phyloP scores from a whole-genome alignment of 2,113 vertebrate genomes.

The Gopherus flavomarginatus region DNA sequence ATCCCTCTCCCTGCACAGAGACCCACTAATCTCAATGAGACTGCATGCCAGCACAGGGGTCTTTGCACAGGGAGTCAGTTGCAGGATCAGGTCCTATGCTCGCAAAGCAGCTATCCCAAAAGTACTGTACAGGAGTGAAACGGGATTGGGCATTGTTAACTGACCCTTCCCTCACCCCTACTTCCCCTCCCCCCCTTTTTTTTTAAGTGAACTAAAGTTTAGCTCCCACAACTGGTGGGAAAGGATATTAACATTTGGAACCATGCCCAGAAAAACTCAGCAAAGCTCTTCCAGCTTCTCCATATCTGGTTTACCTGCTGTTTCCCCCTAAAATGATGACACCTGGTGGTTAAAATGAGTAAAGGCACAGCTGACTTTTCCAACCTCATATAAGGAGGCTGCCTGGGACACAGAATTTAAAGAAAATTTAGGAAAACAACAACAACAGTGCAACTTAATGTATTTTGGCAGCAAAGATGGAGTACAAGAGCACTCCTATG shows the following conservation, averaged over 20 bases:
- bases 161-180: neutral
- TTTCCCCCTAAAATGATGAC: neutral
- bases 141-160: neutral
- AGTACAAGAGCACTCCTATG: neutral
- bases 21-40: neutral
- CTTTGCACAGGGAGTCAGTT: rapidly evolving
- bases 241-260: slow-evolving; percentile 49
- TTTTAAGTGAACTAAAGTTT: slow-evolving; percentile 23
- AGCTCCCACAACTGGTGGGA: slow-evolving; percentile 36
- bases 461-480: neutral
- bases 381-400: neutral
- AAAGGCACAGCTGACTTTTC: neutral
- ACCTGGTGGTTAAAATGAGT: neutral
- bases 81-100: neutral
- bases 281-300: neutral
- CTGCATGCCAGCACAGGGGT: rapidly evolving
- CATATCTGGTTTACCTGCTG: neutral
- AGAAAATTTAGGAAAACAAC: neutral
- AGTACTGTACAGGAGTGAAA: neutral
- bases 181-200: neutral
- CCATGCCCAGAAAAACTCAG: slow-evolving; percentile 8
- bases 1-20: neutral
- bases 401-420: neutral
- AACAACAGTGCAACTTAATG: neutral
- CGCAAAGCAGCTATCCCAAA: neutral